Evolutionary conservation across 2,888 invertebrate species (phyloP).

Genomic region (Pristionchus exspectatus): DNA sequence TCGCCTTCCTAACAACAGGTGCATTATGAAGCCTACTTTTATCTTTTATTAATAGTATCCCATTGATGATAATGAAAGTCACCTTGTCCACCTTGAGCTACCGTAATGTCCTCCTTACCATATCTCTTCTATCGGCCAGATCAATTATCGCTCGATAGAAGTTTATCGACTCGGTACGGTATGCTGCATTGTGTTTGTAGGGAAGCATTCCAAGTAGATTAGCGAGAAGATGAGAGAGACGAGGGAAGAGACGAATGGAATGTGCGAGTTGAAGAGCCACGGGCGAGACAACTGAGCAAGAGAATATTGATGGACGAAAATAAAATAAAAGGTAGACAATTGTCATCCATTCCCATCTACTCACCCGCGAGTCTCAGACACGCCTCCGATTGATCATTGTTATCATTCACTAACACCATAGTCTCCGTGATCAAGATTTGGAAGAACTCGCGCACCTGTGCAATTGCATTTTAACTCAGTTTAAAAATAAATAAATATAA

Average conservation of each 20-base stretch:
- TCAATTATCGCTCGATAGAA: conserved; percentile 28
- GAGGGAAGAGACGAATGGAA: conserved; percentile 11
- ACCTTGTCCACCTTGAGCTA: not conserved
- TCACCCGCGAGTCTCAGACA: not conserved
- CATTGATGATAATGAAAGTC: too few species aligned
- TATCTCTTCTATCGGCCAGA: not conserved
- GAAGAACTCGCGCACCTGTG: conserved; percentile 47
- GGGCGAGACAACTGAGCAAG: not conserved
- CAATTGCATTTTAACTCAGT: not conserved
- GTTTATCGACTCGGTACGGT: not conserved
- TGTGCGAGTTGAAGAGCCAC: not conserved
- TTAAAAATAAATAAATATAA: conserved; percentile 2
- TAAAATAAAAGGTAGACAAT: too few species aligned
- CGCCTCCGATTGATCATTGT: not conserved
- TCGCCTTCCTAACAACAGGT: too few species aligned
- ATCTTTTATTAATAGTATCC: too few species aligned
- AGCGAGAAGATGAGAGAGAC: conserved; percentile 29
- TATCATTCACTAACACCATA: not conserved
- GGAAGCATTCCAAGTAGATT: conserved; percentile 40
- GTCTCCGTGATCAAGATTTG: not conserved
- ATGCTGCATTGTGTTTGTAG: conserved; percentile 17
- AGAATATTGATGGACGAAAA: not conserved
- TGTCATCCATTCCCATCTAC: not conserved
- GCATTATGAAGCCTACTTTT: too few species aligned
- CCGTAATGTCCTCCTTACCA: not conserved